Percentiles rank a stretch among this genome's conserved stretches.
Evolutionary conservation across 2,797 vertebrate genomes (phyloP).

Genomic region (Acanthurus leucopareius): DNA sequence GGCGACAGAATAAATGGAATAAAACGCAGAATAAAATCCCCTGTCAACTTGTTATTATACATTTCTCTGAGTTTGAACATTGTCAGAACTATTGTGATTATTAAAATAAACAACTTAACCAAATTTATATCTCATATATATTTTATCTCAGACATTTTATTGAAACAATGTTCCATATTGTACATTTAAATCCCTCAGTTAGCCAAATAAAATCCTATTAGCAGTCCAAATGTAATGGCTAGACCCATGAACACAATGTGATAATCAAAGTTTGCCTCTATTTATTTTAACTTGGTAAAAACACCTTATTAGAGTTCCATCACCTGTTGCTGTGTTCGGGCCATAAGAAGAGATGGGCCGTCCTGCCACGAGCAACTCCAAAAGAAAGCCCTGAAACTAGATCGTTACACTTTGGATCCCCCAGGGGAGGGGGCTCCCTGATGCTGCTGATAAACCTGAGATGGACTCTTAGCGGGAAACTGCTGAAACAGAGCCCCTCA

Average conservation of each 20-base stretch:
- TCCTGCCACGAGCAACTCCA: slow-evolving; percentile 2
- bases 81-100: too few species aligned
- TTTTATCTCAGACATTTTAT: too few species aligned
- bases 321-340: slow-evolving; percentile 32
- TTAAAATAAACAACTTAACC: too few species aligned
- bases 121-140: too few species aligned
- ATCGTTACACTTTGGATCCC: slow-evolving; percentile 29
- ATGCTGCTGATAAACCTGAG: slow-evolving; percentile 62
- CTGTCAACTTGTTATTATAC: too few species aligned
- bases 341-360: not conserved
- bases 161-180: too few species aligned
- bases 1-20: too few species aligned
- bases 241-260: not conserved
- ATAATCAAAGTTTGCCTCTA: not conserved
- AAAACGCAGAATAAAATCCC: too few species aligned
- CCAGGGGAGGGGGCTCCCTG: slow-evolving; percentile 19
- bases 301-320: slow-evolving; percentile 22
- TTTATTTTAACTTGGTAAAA: not conserved
- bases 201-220: not conserved
- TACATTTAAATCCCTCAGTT: not conserved
- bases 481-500: slow-evolving; percentile 31
- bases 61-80: too few species aligned
- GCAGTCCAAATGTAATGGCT: not conserved
- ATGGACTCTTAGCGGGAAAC: slow-evolving; percentile 36
- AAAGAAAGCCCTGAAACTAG: slow-evolving; percentile 53